phyloP scores from a whole-genome alignment of 1,140 invertebrate genomes.

The Monomorium pharaonis region DNA sequence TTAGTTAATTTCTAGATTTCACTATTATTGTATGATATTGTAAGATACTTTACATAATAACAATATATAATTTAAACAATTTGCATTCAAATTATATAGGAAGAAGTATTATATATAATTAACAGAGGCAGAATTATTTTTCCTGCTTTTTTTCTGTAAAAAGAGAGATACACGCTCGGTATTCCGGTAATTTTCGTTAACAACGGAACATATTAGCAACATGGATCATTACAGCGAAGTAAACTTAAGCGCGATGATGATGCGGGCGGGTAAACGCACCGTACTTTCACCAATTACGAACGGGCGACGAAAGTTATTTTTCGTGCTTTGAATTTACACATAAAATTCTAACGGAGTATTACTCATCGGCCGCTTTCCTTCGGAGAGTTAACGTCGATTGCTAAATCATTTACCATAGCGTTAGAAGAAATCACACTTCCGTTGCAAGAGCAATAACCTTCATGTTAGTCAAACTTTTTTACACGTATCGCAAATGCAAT shows the following conservation, averaged over 20 bases:
- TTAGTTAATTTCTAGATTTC: background rate
- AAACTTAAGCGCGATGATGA: background rate
- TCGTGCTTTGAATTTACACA: slow-evolving; percentile 36
- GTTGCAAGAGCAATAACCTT: background rate
- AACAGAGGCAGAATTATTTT: background rate
- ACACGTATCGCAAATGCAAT: background rate
- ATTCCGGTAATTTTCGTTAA: background rate
- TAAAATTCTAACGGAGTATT: slow-evolving; percentile 26
- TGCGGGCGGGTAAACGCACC: background rate
- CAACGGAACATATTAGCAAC: background rate
- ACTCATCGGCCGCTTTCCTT: slow-evolving; percentile 60
- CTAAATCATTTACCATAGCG: background rate
- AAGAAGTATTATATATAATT: background rate
- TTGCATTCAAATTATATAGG: background rate
- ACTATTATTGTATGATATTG: background rate
- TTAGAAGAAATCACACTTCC: slow-evolving; percentile 1
- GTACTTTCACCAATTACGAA: slow-evolving; percentile 59
- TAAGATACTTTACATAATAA: background rate
- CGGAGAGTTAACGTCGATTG: background rate
- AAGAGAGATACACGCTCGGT: background rate
- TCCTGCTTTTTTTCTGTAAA: background rate
- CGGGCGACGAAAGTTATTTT: slow-evolving; percentile 58
- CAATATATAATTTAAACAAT: background rate
- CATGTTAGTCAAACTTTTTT: background rate
- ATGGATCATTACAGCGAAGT: background rate